Evolutionary conservation across 2,113 vertebrate species (phyloP).

Genomic region (Nerophis ophidion): DNA sequence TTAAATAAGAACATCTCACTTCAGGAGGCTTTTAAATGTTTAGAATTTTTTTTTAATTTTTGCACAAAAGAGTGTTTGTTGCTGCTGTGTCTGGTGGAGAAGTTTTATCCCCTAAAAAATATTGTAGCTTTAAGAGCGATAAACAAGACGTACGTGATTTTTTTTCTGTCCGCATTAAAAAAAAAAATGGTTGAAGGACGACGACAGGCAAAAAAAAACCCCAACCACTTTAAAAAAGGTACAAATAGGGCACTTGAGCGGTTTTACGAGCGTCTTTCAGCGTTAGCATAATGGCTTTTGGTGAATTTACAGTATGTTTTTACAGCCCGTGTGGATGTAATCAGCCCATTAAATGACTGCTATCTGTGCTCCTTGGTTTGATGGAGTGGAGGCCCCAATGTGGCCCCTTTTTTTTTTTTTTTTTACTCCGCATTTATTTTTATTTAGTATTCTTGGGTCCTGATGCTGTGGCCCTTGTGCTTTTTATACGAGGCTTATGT

Average conservation of each 20-base stretch:
- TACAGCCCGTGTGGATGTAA: neutral
- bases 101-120: conserved; percentile 3
- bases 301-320: conserved; percentile 9
- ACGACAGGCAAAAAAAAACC: neutral
- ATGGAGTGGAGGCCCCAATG: neutral
- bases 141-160: neutral
- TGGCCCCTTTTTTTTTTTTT: neutral
- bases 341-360: conserved; percentile 6
- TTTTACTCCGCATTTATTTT: conserved; percentile 1
- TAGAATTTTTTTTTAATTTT: neutral
- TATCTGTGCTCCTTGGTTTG: conserved; percentile 1
- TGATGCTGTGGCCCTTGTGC: neutral
- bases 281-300: conserved; percentile 2
- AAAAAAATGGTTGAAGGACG: neutral
- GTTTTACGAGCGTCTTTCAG: conserved; percentile 1
- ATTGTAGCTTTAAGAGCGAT: neutral
- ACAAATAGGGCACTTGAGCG: neutral
- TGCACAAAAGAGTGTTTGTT: neutral
- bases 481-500: conserved; percentile 2
- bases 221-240: conserved; percentile 1
- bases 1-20: too few species aligned
- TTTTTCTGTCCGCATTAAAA: neutral
- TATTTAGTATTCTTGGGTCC: neutral
- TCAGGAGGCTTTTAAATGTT: too few species aligned
- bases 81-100: neutral